A percentile compares a stretch with the other conserved stretches of the same genome.
Evolutionary conservation across 2,797 vertebrate species (phyloP).

Genomic region (Prionace glauca): DNA sequence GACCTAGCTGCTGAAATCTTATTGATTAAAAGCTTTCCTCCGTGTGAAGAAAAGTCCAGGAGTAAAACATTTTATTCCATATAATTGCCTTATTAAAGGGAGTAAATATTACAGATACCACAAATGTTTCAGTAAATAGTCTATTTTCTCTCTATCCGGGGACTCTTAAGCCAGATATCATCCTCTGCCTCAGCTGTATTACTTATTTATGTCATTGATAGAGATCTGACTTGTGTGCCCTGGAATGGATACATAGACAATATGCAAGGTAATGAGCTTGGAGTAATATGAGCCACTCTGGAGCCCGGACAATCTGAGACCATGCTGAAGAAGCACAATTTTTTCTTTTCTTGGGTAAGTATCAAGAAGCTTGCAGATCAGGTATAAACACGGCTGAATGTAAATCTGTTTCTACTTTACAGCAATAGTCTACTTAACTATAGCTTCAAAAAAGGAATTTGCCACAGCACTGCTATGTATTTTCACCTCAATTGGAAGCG

Average conservation of each 20-base stretch:
- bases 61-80: neutral
- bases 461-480: neutral
- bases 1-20: neutral
- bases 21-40: neutral
- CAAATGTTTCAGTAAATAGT: neutral
- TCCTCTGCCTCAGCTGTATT: too few relatives aligned
- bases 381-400: neutral
- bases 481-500: neutral
- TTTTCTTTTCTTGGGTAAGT: neutral
- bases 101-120: neutral
- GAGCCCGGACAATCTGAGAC: neutral
- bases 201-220: neutral
- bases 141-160: neutral
- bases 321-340: neutral
- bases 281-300: neutral
- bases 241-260: neutral
- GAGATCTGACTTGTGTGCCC: neutral
- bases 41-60: neutral
- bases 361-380: neutral
- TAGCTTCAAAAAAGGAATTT: neutral
- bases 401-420: conserved; percentile 23
- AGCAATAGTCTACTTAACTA: neutral
- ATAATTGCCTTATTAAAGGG: neutral
- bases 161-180: neutral
- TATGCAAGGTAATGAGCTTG: neutral